Conservation (phyloP, 2,797 vertebrate genomes). For the Schizopygopsis pylzovi region DNA sequence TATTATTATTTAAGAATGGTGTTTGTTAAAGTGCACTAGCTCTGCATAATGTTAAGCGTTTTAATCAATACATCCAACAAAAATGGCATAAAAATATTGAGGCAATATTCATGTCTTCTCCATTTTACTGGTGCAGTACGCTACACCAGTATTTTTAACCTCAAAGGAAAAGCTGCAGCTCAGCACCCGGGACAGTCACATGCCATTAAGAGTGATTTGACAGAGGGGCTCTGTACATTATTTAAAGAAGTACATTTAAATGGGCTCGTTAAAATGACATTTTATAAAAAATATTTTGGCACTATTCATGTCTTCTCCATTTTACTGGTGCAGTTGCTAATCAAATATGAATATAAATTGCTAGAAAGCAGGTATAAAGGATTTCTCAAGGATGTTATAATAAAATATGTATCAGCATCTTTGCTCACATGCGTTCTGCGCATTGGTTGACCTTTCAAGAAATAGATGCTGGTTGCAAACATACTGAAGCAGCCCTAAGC, state of each 20-base stretch:
- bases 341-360: constrained; percentile 10
- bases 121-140: not conserved
- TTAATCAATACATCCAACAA: not conserved
- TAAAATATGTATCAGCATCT: constrained; percentile 45
- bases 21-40: not conserved
- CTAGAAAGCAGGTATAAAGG: constrained; percentile 23
- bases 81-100: not conserved
- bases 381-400: constrained; percentile 47
- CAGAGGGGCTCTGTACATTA: not conserved
- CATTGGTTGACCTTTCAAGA: constrained; percentile 57
- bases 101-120: not conserved
- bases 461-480: constrained; percentile 51
- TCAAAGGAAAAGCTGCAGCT: constrained; percentile 8
- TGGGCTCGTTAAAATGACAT: not conserved
- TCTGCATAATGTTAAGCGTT: not conserved
- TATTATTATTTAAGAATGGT: not conserved
- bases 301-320: not conserved
- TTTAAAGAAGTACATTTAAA: not conserved
- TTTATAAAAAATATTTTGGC: too few relatives aligned
- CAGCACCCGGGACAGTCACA: constrained; percentile 17
- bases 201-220: not conserved
- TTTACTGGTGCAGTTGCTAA: not conserved
- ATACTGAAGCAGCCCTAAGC: constrained; percentile 48
- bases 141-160: constrained; percentile 7
- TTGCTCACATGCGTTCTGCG: constrained; percentile 40